These are phyloP conservation scores for Schizothorax lantsangensis DNA, from an alignment of 2,797 vertebrate genomes.

Conservation along the genomic window DNA sequence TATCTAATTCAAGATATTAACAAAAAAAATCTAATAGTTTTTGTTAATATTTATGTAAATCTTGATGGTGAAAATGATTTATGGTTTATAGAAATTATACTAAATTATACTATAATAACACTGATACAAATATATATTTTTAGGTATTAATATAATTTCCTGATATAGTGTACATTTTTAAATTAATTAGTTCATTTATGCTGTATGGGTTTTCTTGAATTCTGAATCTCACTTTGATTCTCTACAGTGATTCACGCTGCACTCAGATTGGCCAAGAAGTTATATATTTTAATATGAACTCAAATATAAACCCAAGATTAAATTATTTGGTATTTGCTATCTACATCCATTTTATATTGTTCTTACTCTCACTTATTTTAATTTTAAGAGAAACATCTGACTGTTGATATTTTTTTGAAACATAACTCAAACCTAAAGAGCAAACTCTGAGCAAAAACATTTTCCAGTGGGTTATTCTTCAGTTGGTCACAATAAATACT, in stretches of 20 bases:
- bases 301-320: neutral
- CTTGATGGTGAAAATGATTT: neutral
- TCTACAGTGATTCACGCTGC: neutral
- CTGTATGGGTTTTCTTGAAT: neutral
- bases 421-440: neutral
- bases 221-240: neutral
- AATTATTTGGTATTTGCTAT: neutral
- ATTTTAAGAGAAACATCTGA: neutral
- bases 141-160: too few relatives aligned
- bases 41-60: neutral
- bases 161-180: too few relatives aligned
- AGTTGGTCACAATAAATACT: neutral
- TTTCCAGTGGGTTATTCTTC: neutral
- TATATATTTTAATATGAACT: neutral
- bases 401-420: neutral
- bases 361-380: neutral
- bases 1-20: neutral
- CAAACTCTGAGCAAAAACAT: neutral
- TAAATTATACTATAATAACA: neutral
- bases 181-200: neutral
- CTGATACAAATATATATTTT: too few relatives aligned
- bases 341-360: neutral
- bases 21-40: neutral
- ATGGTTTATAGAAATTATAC: neutral
- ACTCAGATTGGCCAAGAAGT: neutral